phyloP scores from a whole-genome alignment of 2,113 vertebrate genomes.

The Tragelaphus scriptus region DNA sequence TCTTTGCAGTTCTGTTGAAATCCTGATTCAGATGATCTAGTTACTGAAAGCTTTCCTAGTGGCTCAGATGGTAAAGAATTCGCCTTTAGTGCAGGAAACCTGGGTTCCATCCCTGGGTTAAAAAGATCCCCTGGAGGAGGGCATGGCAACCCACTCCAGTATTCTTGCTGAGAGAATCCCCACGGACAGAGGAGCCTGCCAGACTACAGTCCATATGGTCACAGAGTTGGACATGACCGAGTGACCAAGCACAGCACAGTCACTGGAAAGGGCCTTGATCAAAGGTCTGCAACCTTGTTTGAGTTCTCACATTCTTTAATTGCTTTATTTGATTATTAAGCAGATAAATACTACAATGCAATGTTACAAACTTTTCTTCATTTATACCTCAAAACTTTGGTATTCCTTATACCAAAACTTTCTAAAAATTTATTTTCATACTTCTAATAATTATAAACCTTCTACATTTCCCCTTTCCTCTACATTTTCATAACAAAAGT shows the following conservation, averaged over 20 bases:
- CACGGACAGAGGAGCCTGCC: background rate
- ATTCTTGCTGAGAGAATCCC: background rate
- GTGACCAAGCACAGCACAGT: background rate
- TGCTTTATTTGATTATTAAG: background rate
- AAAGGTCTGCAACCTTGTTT: background rate
- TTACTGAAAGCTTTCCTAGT: background rate
- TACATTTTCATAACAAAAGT: background rate
- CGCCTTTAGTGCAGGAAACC: background rate
- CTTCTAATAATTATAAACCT: background rate
- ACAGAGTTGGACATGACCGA: rapidly evolving
- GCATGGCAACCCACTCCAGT: background rate
- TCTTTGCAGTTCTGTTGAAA: background rate
- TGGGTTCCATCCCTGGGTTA: background rate
- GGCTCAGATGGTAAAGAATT: background rate
- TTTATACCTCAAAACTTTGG: background rate
- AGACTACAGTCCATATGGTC: background rate
- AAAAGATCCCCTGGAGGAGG: background rate
- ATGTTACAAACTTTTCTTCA: background rate
- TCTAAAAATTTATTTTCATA: background rate
- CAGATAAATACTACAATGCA: background rate
- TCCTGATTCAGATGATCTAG: background rate
- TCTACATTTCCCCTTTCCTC: background rate
- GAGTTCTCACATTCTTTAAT: background rate
- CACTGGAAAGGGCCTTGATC: background rate
- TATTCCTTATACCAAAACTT: background rate